Conservation (phyloP, 2,797 vertebrate genomes). For the Rhabdophis nuchalis region DNA sequence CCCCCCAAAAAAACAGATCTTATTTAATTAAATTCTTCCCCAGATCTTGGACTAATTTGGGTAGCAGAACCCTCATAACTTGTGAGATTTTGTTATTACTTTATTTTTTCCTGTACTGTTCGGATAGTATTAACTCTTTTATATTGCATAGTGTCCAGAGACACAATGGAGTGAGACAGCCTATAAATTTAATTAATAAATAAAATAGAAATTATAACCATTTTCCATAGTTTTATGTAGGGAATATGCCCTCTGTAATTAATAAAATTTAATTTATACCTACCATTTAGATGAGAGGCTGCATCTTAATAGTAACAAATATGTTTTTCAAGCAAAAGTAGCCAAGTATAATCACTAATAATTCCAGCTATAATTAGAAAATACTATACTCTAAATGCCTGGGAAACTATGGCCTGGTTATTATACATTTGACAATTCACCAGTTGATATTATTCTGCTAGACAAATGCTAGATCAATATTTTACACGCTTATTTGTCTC, state of each 20-base stretch:
- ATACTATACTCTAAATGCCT: neutral
- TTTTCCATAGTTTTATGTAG: neutral
- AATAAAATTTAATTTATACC: neutral
- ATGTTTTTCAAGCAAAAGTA: neutral
- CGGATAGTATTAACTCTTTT: neutral
- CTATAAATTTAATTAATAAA: neutral
- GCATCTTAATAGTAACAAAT: neutral
- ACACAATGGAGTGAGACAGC: neutral
- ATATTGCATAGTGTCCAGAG: neutral
- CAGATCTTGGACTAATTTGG: neutral
- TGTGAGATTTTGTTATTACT: neutral
- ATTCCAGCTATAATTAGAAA: neutral
- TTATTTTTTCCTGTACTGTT: neutral
- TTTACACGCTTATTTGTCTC: neutral
- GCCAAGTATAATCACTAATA: neutral
- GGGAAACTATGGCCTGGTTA: neutral
- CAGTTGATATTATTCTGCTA: neutral
- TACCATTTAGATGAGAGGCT: neutral
- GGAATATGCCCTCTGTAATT: neutral
- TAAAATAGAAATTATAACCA: neutral
- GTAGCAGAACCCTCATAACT: neutral
- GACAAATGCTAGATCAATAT: neutral
- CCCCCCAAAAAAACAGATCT: neutral
- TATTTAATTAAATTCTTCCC: neutral
- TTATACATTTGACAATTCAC: neutral